These are phyloP conservation scores for Clistopyga incitator DNA, from an alignment of 2,888 invertebrate species.

Conservation along the genomic window DNA sequence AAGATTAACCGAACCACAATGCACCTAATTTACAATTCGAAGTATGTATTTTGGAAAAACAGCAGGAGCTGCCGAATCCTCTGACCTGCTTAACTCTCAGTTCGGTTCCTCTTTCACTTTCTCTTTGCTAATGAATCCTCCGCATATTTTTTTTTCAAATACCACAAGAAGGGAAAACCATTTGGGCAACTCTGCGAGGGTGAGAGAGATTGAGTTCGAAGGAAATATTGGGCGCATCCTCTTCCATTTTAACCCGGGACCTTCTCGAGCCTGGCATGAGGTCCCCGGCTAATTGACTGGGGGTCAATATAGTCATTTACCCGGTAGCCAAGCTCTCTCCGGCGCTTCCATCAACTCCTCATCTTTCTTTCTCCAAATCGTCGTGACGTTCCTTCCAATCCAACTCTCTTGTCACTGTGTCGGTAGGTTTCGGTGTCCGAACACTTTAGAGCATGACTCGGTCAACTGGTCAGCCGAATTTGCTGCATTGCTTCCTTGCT, in stretches of 20 bases:
- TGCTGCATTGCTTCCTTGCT: background rate
- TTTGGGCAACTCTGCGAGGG: slow-evolving; percentile 45
- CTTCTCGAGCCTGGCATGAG: slow-evolving; percentile 65
- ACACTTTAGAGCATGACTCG: slow-evolving; percentile 35
- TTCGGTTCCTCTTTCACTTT: slow-evolving; percentile 44
- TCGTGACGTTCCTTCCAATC: slow-evolving; percentile 39
- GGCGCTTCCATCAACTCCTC: slow-evolving; percentile 62
- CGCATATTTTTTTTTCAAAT: slow-evolving; percentile 30
- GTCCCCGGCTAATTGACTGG: slow-evolving; percentile 73
- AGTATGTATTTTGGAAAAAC: background rate
- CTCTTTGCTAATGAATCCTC: slow-evolving; percentile 47
- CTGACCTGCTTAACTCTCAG: slow-evolving; percentile 14
- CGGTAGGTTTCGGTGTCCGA: slow-evolving; percentile 70
- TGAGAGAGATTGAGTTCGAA: slow-evolving; percentile 28
- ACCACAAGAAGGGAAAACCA: slow-evolving; percentile 59
- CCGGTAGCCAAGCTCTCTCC: slow-evolving; percentile 62
- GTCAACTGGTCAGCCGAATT: slow-evolving; percentile 54
- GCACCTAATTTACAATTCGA: slow-evolving; percentile 16
- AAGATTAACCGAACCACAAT: slow-evolving; percentile 11
- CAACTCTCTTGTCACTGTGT: slow-evolving; percentile 22
- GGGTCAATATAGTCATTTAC: slow-evolving; percentile 74
- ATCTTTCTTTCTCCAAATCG: slow-evolving; percentile 65
- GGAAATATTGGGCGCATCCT: slow-evolving; percentile 38
- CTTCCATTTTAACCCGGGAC: slow-evolving; percentile 24
- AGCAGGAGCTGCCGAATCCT: slow-evolving; percentile 21